Percentiles rank a stretch among this genome's conserved stretches.
Conservation (phyloP, 2,113 vertebrate species). For the Sebastes fasciatus region DNA sequence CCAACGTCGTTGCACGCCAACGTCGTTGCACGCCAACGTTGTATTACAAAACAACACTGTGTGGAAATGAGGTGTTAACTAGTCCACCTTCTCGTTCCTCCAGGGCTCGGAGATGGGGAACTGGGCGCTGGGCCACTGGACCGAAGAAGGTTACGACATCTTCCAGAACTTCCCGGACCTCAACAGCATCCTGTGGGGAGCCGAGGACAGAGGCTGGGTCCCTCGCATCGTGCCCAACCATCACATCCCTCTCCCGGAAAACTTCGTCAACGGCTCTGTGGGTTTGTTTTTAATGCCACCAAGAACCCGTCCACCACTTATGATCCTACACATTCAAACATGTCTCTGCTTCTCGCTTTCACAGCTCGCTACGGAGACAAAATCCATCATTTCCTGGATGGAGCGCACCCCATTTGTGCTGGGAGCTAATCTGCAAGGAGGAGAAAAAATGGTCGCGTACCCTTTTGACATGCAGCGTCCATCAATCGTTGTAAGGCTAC, state of each 20-base stretch:
- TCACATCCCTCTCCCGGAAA: conserved; percentile 91
- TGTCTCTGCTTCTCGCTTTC: background rate
- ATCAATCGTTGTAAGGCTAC: conserved; percentile 62
- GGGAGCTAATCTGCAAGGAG: conserved; percentile 95
- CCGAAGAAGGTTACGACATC: conserved; percentile 95
- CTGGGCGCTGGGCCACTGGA: conserved; percentile 97
- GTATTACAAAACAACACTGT: too few relatives aligned
- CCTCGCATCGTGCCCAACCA: conserved; percentile 91
- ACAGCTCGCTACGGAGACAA: conserved; percentile 91
- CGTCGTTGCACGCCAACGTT: too few relatives aligned
- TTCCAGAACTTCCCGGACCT: conserved; percentile 96
- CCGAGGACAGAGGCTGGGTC: conserved; percentile 91
- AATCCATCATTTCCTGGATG: conserved; percentile 94
- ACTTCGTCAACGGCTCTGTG: conserved; percentile 87
- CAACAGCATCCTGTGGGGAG: conserved; percentile 92
- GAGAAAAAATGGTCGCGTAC: conserved; percentile 92
- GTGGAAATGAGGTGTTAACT: too few relatives aligned
- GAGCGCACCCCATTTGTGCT: conserved; percentile 93
- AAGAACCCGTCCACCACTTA: fast-evolving
- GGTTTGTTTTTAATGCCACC: conserved; percentile 12
- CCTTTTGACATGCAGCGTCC: conserved; percentile 84
- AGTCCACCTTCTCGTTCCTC: background rate
- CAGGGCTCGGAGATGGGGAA: conserved; percentile 97
- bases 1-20: too few relatives aligned
- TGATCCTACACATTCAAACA: background rate